Conservation (phyloP, 2,888 invertebrate genomes). For the Lingula anatina region DNA sequence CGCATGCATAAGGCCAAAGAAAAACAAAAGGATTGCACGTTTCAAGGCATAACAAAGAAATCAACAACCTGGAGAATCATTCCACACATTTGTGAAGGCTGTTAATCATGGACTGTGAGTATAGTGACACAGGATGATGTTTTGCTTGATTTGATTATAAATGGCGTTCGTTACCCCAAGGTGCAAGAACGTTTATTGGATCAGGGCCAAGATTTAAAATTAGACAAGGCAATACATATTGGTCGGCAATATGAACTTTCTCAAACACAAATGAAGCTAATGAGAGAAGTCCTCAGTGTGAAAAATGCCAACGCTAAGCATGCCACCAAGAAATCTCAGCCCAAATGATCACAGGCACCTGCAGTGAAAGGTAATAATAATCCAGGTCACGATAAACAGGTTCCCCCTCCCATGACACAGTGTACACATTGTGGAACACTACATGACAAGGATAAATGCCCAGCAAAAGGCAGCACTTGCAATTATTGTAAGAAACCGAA, state of each 20-base stretch:
- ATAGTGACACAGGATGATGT: constrained; percentile 5
- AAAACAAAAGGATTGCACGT: constrained; percentile 4
- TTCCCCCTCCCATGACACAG: no score
- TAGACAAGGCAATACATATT: constrained; percentile 3
- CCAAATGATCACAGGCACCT: no score
- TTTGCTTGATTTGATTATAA: constrained; percentile 5
- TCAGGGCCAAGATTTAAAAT: not conserved
- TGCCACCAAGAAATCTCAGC: no score
- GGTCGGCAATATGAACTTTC: constrained; percentile 6
- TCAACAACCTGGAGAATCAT: not conserved
- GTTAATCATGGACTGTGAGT: constrained; percentile 4
- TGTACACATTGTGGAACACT: not conserved
- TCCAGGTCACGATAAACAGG: no score
- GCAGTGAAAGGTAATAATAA: no score
- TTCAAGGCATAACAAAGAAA: not conserved
- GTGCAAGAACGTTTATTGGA: constrained; percentile 6
- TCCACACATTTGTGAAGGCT: constrained; percentile 8
- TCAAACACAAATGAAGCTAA: constrained; percentile 5
- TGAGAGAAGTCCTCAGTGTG: not conserved
- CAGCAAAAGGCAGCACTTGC: constrained; percentile 2
- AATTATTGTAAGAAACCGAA: constrained; percentile 4
- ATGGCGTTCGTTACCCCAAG: constrained; percentile 1
- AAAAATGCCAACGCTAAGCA: not conserved
- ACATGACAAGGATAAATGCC: constrained; percentile 1
- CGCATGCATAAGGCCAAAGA: constrained; percentile 2